Base-by-base conservation (phyloP, 2,888 invertebrate species). In the Tinea trinotella region DNA sequence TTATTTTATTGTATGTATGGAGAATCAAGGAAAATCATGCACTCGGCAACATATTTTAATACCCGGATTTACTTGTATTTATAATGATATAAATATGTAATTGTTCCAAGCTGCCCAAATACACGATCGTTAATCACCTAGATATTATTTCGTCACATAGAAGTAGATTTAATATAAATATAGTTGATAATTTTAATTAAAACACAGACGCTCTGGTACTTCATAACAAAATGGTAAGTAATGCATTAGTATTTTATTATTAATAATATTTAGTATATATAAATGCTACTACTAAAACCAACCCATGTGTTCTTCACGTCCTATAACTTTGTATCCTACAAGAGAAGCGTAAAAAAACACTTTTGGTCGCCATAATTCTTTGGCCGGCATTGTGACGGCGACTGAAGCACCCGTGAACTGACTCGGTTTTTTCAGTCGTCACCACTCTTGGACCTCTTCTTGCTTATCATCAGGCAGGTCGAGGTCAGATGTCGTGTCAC, bases 61-160 rank as follows among this genome's bases (percentile, higher is more conserved):
- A 46, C 17, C 46, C 46, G 18, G 46, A 46, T 46, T 46, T 46
- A 13, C 46, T 46, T 46, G 46, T 46, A 46, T 15, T 35, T 35
- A 4, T 12, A 35, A 35, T 40, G 15, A 40, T 30, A 2, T 40
- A 7, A 40, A 40, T 7, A 40, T 3, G 7, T 46, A 19, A 46
- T 46, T 46, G n/a, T 17, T 46, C 10, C 46, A 19, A 46, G 17
- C 10, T 46, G 40, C 7, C n/a, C 6, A 46, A 46, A 46, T 46
- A 17, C 46, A 7, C 2, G 46, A 19, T 46, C 17, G n/a, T 19
- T 46, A 46, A 46, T 46, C 19, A 30, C 7, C 30, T 30, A 46
- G 46, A 19, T 46, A 19, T 19, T 7, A 15, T 44, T 46, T 19
- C 19, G 3, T 15, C 12, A 46, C 19, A 3, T 19, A 46, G 19